These are phyloP conservation scores for Diadema setosum DNA, from an alignment of 35 echinoderm and acorn worm genomes.

Conservation along the genomic window DNA sequence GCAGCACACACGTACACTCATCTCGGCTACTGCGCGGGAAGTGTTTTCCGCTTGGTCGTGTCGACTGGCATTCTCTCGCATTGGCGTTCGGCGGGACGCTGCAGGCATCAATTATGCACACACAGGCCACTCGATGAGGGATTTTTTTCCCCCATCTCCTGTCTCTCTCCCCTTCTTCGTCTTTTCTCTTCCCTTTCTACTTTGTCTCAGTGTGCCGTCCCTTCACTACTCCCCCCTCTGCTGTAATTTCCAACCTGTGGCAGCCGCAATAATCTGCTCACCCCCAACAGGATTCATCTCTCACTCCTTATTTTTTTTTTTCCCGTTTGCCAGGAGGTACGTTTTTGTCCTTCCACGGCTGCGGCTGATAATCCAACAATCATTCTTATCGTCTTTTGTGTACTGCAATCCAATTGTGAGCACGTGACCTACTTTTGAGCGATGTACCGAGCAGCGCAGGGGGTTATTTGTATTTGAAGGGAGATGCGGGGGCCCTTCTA, in stretches of 20 bases:
- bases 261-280: background rate
- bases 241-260: constrained; percentile 5
- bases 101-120: constrained; percentile 22
- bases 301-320: too few relatives aligned
- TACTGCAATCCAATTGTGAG: background rate
- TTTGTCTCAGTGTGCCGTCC: too few relatives aligned
- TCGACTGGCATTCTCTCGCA: constrained; percentile 3
- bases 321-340: background rate
- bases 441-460: background rate
- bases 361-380: too few relatives aligned
- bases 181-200: background rate
- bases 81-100: background rate
- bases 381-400: background rate
- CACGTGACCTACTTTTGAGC: background rate
- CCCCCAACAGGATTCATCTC: background rate
- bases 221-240: background rate
- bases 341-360: too few relatives aligned
- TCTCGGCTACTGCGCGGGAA: background rate
- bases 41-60: background rate
- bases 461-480: background rate
- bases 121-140: background rate
- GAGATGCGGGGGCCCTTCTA: background rate
- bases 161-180: background rate
- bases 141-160: background rate
- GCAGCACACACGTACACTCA: background rate